Evolutionary conservation across 1,140 invertebrate genomes (phyloP), one percentile per base, ranked within the genome.

Genomic region (Hestina assimilis): DNA sequence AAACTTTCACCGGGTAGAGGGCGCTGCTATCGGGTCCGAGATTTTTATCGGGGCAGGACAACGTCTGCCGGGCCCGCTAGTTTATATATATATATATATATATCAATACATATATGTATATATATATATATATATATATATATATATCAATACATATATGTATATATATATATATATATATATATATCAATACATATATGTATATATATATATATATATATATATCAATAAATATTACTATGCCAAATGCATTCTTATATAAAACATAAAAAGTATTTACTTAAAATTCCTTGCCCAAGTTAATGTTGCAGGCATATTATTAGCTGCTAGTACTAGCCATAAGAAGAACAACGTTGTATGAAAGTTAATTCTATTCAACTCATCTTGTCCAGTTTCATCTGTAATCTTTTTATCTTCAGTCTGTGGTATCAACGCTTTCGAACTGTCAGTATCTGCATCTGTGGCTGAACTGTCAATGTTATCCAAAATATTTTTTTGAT

Each of bases 281-380:
- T 90, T 90, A 50, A 90, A 92, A 79, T 91, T 92, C 54, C 90
- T 89, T 0, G 92, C 90, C 92, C 92, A 93, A 4, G 91, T 92
- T 23, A 93, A 60, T 8, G 90, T 74, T 14, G 89, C 82, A 1
- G 92, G 91, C 4, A 90, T 60, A 75, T 91, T 92, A 1, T 92
- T 72, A 11, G 90, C 51, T 4, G 91, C 83, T 2, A 91, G 83
- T 38, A 87, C 56, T 23, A 89, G 62, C 74, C 92, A 90, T 67
- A 93, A 62, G n/a, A 91, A 85, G 55, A 93, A 91, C 61, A 93
- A 61, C 46, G 89, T 90, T 59, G 92, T 86, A 65, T 93, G 92
- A 63, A 92, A 93, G 57, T 91, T 89, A 51, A 92, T 83, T 48
- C 83, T 82, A 58, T 79, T 89, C 11, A 88, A 63, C 41, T 77